Conservation (phyloP, 2,797 vertebrate genomes). For the Tinamus major region DNA sequence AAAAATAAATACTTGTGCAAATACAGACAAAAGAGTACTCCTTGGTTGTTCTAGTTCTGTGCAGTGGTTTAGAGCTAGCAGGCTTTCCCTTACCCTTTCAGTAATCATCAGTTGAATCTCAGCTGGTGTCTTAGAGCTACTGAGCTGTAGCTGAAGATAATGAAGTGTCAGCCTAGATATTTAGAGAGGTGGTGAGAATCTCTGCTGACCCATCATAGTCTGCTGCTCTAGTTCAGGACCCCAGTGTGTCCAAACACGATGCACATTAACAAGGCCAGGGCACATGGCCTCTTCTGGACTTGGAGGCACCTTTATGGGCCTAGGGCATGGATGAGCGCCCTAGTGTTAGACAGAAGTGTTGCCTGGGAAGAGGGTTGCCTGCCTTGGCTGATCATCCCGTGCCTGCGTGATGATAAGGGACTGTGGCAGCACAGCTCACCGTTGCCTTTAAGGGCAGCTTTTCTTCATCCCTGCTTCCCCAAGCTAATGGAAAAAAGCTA, state of each 20-base stretch:
- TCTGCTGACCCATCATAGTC: background rate
- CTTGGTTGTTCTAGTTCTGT: background rate
- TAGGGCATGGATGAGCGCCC: background rate
- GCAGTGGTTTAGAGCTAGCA: background rate
- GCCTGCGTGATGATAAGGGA: background rate
- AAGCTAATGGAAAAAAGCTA: background rate
- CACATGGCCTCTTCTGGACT: background rate
- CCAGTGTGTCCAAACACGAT: background rate
- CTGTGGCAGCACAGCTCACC: background rate
- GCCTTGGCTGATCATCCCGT: accelerated
- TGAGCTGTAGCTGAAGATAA: background rate
- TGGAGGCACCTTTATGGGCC: background rate
- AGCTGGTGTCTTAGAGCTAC: background rate
- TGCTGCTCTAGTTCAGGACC: background rate
- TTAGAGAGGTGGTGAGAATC: background rate
- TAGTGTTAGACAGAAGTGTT: background rate
- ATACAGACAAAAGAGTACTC: background rate
- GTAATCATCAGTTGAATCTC: background rate
- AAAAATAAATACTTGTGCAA: background rate
- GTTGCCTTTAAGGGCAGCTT: background rate
- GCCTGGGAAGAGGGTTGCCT: background rate
- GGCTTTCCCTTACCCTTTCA: background rate
- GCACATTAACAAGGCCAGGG: background rate
- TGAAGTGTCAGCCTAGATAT: background rate
- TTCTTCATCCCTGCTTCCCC: background rate